Conservation (phyloP, 2,888 invertebrate genomes). For the Lepas anatifera region DNA sequence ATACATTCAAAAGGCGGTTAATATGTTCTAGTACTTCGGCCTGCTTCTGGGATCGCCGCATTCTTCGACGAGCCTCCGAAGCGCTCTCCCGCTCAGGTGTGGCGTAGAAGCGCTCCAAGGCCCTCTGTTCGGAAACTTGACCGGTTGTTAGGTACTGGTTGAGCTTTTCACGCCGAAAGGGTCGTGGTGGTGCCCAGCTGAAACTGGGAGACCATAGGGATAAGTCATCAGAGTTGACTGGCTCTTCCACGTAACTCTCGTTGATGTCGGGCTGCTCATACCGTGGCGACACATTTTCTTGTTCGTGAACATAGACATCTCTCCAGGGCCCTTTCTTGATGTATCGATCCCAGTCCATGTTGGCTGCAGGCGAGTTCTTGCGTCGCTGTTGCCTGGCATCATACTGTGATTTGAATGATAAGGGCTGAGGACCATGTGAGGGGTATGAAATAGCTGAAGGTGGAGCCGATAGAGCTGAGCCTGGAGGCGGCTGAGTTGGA, state of each 20-base stretch:
- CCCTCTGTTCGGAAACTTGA: neutral
- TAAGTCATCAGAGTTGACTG: neutral
- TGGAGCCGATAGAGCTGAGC: no score
- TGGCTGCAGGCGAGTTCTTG: no score
- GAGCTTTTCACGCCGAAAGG: neutral
- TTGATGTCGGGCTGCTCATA: neutral
- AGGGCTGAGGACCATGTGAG: no score
- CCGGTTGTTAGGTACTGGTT: neutral
- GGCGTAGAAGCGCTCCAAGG: neutral
- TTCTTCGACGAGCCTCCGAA: neutral
- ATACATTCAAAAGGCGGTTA: neutral
- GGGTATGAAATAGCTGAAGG: no score
- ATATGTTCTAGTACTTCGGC: neutral
- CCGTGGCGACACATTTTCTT: neutral
- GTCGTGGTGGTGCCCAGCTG: conserved; percentile 4
- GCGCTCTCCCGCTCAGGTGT: neutral
- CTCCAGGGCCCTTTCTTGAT: neutral
- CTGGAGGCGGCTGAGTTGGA: no score
- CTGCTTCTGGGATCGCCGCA: neutral
- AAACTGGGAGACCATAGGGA: neutral
- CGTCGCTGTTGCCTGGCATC: no score
- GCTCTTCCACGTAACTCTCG: no score
- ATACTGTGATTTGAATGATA: neutral
- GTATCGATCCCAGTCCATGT: neutral
- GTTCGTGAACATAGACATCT: neutral